Evolutionary conservation across 2,797 vertebrate genomes (phyloP).

Genomic region (Sylvilagus floridanus): DNA sequence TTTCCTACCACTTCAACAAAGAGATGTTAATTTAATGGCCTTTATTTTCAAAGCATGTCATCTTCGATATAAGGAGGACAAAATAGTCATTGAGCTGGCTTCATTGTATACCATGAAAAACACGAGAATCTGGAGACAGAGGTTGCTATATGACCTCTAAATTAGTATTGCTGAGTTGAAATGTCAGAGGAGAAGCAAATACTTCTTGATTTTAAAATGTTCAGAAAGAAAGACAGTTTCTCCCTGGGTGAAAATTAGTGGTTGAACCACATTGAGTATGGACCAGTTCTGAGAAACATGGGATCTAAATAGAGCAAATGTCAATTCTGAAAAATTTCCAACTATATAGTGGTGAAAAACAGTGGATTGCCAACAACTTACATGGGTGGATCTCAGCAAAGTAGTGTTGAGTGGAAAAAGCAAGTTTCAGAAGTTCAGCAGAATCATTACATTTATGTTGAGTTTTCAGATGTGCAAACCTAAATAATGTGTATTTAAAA

Average conservation of each 20-base stretch:
- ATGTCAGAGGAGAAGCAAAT: conserved; percentile 19
- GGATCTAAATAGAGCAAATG: not conserved
- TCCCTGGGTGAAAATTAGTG: conserved; percentile 33
- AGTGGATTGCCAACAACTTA: not conserved
- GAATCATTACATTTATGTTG: conserved; percentile 21
- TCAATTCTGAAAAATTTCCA: conserved; percentile 45
- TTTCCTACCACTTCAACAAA: conserved; percentile 4
- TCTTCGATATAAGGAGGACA: not conserved
- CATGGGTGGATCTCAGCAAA: not conserved
- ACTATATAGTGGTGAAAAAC: not conserved
- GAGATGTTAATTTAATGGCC: not conserved
- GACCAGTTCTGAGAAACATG: conserved; percentile 12
- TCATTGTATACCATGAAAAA: not conserved
- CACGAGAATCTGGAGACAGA: not conserved
- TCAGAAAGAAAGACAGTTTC: conserved; percentile 38
- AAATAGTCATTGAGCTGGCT: not conserved
- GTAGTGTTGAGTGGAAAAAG: not conserved
- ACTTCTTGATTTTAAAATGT: conserved; percentile 44
- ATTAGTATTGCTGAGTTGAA: not conserved
- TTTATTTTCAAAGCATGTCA: not conserved
- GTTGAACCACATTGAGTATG: not conserved
- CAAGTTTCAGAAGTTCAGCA: conserved; percentile 1
- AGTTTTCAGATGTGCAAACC: conserved; percentile 6
- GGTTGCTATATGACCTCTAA: not conserved
- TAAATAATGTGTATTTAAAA: conserved; percentile 35